Evolutionary conservation across 2,797 vertebrate species (phyloP).

Genomic region (Centroberyx gerrardi): DNA sequence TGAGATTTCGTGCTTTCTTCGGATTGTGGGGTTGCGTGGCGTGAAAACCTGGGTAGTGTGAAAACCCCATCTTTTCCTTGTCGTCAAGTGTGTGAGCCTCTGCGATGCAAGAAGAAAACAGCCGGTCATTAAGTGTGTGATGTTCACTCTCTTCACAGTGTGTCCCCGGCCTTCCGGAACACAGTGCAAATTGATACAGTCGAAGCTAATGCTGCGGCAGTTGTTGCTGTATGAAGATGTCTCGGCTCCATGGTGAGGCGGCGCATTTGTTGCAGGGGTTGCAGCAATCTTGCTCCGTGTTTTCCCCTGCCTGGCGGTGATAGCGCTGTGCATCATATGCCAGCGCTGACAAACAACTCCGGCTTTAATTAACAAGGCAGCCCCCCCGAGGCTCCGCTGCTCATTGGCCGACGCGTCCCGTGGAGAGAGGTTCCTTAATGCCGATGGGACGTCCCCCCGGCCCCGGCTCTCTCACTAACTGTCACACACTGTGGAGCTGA

Average conservation of each 20-base stretch:
- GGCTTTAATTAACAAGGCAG: slow-evolving; percentile 80
- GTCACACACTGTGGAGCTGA: slow-evolving; percentile 71
- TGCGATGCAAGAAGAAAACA: slow-evolving; percentile 11
- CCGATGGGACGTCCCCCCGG: slow-evolving; percentile 68
- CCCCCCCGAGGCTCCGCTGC: slow-evolving; percentile 61
- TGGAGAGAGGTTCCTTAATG: slow-evolving; percentile 76
- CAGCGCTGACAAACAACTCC: slow-evolving; percentile 77
- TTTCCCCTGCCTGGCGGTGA: slow-evolving; percentile 63
- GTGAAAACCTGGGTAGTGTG: not conserved
- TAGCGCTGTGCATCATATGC: slow-evolving; percentile 75
- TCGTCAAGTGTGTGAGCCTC: slow-evolving; percentile 17
- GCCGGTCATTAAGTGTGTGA: slow-evolving; percentile 4
- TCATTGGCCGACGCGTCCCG: slow-evolving; percentile 73
- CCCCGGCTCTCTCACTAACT: slow-evolving; percentile 59
- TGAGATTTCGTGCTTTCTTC: not conserved
- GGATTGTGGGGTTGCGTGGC: not conserved
- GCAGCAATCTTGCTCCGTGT: slow-evolving; percentile 63
- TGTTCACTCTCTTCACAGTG: no score
- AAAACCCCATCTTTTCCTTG: slow-evolving; percentile 2
- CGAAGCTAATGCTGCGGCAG: slow-evolving; percentile 30
- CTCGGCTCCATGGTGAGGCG: slow-evolving; percentile 63
- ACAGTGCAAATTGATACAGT: slow-evolving; percentile 48
- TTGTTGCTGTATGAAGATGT: slow-evolving; percentile 56
- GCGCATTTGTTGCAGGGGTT: slow-evolving; percentile 75
- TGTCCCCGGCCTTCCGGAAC: slow-evolving; percentile 1